Evolutionary conservation across 2,797 vertebrate species (phyloP).

Genomic region (Triplophysa yarkandensis): DNA sequence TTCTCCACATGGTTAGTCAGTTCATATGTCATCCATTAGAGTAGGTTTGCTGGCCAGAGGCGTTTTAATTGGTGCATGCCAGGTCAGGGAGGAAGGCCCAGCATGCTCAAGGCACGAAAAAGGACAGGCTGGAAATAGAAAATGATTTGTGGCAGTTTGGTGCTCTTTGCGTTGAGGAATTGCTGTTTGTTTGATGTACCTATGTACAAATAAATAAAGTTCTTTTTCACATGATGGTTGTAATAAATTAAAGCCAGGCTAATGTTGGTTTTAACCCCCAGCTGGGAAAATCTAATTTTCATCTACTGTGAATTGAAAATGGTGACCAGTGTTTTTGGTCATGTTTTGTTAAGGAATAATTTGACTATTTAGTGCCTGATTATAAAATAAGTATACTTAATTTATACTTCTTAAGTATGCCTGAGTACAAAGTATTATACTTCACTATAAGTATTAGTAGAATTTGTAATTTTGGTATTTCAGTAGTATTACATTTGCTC

Average conservation of each 20-base stretch:
- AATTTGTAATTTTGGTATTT: no score
- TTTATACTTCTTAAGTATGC: no score
- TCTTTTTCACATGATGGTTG: neutral
- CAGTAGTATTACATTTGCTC: no score
- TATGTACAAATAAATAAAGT: neutral
- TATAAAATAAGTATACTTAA: neutral
- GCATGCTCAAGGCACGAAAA: constrained; percentile 16
- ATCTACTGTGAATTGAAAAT: neutral
- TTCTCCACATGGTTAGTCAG: constrained; percentile 72
- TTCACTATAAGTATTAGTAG: no score
- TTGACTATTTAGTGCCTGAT: neutral
- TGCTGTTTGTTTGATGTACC: constrained; percentile 18
- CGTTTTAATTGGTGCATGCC: constrained; percentile 71
- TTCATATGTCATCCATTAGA: constrained; percentile 73
- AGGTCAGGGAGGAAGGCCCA: constrained; percentile 62
- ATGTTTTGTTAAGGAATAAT: neutral
- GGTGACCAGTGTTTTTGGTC: neutral
- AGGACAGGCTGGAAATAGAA: constrained; percentile 30
- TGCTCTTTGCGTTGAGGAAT: constrained; percentile 28
- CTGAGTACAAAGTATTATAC: no score
- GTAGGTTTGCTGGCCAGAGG: constrained; percentile 62
- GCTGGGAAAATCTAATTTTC: neutral
- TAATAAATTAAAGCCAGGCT: constrained; percentile 49
- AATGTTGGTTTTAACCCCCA: constrained; percentile 32
- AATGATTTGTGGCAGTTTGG: neutral